Percentiles rank a stretch among this genome's conserved stretches.
phyloP scores from a whole-genome alignment of 2,888 invertebrate genomes.

The Lasioglossum calceatum region DNA sequence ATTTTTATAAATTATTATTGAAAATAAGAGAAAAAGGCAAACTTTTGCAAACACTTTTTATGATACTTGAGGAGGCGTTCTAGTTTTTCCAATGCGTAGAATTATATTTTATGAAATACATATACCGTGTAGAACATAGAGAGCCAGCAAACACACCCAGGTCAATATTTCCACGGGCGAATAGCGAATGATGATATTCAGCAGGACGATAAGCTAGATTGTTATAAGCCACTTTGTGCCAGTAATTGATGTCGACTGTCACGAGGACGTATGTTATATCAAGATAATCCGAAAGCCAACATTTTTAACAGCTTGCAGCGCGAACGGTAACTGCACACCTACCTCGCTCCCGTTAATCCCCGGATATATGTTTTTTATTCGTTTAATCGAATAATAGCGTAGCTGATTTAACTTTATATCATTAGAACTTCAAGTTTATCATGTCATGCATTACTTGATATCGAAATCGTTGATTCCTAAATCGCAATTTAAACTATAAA shows the following conservation, averaged over 20 bases:
- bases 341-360: constrained; percentile 1
- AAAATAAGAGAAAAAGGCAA: background rate
- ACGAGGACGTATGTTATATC: constrained; percentile 51
- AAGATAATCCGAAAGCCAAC: constrained; percentile 53
- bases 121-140: background rate
- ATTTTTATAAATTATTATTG: background rate
- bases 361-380: background rate
- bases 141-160: background rate
- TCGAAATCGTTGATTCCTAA: too few species aligned
- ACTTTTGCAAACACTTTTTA: background rate
- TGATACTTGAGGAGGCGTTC: background rate
- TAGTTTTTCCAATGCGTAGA: background rate
- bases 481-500: too few species aligned
- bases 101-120: constrained; percentile 45
- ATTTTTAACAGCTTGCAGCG: constrained; percentile 43
- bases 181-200: constrained; percentile 46
- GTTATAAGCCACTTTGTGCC: constrained; percentile 57
- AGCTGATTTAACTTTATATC: background rate
- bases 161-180: constrained; percentile 45
- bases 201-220: constrained; percentile 51
- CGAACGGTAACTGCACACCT: background rate
- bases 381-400: background rate
- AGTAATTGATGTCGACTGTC: constrained; percentile 55
- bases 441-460: too few species aligned
- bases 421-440: background rate